Evolutionary conservation across 2,888 invertebrate genomes (phyloP).

Genomic region (Heliconius cydno): DNA sequence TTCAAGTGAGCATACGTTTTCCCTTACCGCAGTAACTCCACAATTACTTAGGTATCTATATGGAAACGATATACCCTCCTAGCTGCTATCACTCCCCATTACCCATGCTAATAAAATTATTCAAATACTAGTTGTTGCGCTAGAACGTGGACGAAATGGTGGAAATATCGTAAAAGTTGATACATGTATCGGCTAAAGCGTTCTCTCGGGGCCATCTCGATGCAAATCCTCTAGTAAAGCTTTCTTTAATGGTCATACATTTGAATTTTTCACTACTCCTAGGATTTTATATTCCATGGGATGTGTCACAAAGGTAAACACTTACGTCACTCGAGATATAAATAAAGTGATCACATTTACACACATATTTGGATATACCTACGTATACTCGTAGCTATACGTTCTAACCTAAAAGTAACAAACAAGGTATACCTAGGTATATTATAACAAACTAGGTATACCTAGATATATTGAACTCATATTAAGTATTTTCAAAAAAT

Average conservation of each 20-base stretch:
- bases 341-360: background rate
- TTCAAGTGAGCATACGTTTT: background rate
- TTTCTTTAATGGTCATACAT: conserved; percentile 42
- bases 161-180: conserved; percentile 40
- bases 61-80: background rate
- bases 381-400: background rate
- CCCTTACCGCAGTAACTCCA: background rate
- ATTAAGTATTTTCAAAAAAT: background rate
- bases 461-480: background rate
- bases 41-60: background rate
- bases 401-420: too few species aligned
- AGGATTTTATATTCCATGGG: conserved; percentile 34
- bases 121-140: conserved; percentile 34
- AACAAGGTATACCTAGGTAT: background rate
- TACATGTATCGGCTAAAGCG: conserved; percentile 38
- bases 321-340: conserved; percentile 20
- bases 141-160: conserved; percentile 26
- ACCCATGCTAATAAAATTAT: conserved; percentile 36
- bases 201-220: conserved; percentile 41
- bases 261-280: conserved; percentile 45
- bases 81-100: conserved; percentile 8
- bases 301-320: conserved; percentile 26
- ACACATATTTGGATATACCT: background rate
- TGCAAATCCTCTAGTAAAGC: conserved; percentile 45
- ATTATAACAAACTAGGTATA: background rate